Conservation (phyloP, 1,140 invertebrate genomes). For the Brachionus koreanus region DNA sequence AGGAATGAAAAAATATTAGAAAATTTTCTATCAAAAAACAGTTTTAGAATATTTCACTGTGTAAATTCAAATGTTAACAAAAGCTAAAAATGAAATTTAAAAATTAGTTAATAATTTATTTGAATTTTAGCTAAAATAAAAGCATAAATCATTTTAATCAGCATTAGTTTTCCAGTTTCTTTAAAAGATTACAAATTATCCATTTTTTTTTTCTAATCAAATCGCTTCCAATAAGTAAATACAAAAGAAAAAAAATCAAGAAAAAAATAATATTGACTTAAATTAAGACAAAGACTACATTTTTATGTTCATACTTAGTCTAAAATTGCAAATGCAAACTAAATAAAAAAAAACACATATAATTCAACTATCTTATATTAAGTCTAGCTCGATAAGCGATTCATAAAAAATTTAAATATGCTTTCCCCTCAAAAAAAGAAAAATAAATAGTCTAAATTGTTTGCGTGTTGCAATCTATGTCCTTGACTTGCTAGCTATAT, state of each 20-base stretch:
- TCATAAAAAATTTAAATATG: neutral
- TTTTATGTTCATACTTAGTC: neutral
- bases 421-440: neutral
- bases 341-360: neutral
- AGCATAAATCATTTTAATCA: too few species aligned
- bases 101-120: too few species aligned
- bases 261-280: neutral
- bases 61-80: too few species aligned
- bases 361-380: slow-evolving; percentile 1
- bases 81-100: too few species aligned
- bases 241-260: neutral
- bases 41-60: neutral
- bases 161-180: too few species aligned
- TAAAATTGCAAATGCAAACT: neutral
- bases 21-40: neutral
- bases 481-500: neutral
- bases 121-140: too few species aligned
- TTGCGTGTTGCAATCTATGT: slow-evolving; percentile 23
- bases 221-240: neutral
- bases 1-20: neutral
- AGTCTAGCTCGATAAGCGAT: slow-evolving; percentile 4
- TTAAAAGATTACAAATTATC: neutral
- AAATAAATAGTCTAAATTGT: slow-evolving; percentile 6
- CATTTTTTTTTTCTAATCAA: neutral
- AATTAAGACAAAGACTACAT: neutral